phyloP scores from a whole-genome alignment of 2,113 vertebrate genomes.

The Channa argus region DNA sequence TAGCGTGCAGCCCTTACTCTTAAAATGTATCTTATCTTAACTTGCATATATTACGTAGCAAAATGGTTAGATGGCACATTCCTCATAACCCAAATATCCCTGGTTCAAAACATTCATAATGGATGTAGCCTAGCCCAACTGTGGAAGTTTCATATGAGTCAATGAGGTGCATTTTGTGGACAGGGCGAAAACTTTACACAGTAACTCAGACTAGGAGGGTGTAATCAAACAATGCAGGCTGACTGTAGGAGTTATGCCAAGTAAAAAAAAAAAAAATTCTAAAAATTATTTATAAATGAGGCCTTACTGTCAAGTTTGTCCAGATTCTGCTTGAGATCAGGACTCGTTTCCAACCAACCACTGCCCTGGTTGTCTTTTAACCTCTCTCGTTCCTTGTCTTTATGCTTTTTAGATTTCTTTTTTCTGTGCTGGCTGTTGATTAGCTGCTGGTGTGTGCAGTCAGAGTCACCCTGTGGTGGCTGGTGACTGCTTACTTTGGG shows the following conservation, averaged over 20 bases:
- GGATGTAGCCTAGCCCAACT: no score
- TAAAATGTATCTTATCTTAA: no score
- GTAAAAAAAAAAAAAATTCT: background rate
- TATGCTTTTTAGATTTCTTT: conserved; percentile 85
- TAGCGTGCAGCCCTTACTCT: no score
- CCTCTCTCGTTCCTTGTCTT: conserved; percentile 78
- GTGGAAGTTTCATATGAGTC: no score
- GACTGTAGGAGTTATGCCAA: background rate
- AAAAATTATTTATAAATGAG: background rate
- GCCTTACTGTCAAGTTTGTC: conserved; percentile 80
- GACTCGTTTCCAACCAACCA: conserved; percentile 73
- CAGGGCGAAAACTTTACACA: no score
- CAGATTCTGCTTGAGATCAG: conserved; percentile 71
- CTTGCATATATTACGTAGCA: no score
- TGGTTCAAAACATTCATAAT: no score
- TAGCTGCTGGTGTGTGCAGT: conserved; percentile 59
- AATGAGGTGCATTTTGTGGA: no score
- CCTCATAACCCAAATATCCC: no score
- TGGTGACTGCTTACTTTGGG: conserved; percentile 48
- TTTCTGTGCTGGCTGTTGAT: conserved; percentile 75
- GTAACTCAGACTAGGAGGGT: no score
- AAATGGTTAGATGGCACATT: no score
- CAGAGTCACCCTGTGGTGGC: conserved; percentile 33
- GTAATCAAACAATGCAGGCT: background rate
- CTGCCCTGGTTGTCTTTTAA: conserved; percentile 71